Evolutionary conservation across 2,113 vertebrate genomes (phyloP), one percentile per base, ranked within the genome.

Genomic region (Phaethornis superciliosus): DNA sequence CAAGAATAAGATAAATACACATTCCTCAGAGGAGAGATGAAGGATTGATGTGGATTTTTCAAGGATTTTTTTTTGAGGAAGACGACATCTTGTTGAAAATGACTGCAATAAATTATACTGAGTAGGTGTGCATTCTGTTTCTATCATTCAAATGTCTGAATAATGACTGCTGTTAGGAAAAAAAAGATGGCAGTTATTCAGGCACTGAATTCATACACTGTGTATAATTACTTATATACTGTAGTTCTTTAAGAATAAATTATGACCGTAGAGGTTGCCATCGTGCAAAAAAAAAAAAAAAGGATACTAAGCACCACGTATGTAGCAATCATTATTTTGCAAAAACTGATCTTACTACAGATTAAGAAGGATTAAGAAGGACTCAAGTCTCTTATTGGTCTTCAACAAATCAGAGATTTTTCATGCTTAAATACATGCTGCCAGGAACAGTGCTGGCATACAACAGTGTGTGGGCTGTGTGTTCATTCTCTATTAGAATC

Each of bases 1-100:
- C 52, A 88, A 42, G 63, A 77, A 67, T 94, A 92, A 65, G 70
- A 78, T 77, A 91, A 95, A 95, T 90, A 95, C 63, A 91, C 88
- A 90, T 90, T 83, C 32, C 69, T 87, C 64, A 71, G 74, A 91
- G 55, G 19, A 88, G 91, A 93, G 78, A 85, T 89, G 95, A 94
- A 91, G 91, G 87, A 91, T 82, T 94, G 94, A 93, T 0, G 0
- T 63, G 52, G 42, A 70, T 70, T 90, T 96, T 90, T 93, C 88
- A 77, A 77, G 37, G 44, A 54, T 40, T 26, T 28, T 69, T 64
- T 49, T 72, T 77, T 83, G 42, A 69, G 40, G 40, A 40, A 80
- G 79, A 80, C 60, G 46, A 71, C 44, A 60, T 87, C 58, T 90
- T 91, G 72, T 91, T 94, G 88, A 95, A 96, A 90, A 85, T 71